phyloP scores from a whole-genome alignment of 2,113 vertebrate genomes.

The Oncorhynchus keta region DNA sequence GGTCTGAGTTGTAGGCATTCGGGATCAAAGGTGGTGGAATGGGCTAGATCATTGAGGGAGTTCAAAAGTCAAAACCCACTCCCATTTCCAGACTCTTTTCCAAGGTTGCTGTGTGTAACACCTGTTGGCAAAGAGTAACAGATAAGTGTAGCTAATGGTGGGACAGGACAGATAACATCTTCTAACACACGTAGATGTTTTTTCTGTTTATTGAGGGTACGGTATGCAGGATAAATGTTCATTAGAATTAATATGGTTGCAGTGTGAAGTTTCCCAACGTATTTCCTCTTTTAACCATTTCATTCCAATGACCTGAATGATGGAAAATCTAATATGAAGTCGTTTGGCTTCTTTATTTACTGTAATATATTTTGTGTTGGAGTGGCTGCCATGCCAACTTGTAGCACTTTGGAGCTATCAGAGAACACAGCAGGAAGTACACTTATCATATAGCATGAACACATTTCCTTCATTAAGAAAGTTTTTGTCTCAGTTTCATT shows the following conservation, averaged over 20 bases:
- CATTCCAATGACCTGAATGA: background rate
- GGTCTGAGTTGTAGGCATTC: background rate
- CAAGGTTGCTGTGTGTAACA: background rate
- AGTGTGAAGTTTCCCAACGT: background rate
- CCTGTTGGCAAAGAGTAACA: conserved; percentile 10
- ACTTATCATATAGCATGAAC: conserved; percentile 34
- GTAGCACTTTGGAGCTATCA: conserved; percentile 21
- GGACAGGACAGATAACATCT: background rate
- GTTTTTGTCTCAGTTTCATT: conserved; percentile 4
- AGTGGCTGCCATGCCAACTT: background rate
- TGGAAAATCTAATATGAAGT: background rate
- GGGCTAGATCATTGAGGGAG: background rate
- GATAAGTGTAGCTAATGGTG: conserved; percentile 8
- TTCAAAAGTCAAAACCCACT: background rate
- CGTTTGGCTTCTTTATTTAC: background rate
- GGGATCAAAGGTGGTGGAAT: background rate
- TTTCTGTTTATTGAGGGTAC: too few relatives aligned
- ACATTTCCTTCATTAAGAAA: conserved; percentile 21
- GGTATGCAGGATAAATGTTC: background rate
- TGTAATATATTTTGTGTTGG: background rate
- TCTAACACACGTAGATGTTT: too few relatives aligned
- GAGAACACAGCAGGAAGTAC: conserved; percentile 36
- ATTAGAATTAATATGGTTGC: background rate
- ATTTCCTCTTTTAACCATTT: background rate
- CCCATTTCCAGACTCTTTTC: conserved; percentile 3